phyloP scores from a whole-genome alignment of 2,888 invertebrate species.

The Sinohyriopsis cumingii region DNA sequence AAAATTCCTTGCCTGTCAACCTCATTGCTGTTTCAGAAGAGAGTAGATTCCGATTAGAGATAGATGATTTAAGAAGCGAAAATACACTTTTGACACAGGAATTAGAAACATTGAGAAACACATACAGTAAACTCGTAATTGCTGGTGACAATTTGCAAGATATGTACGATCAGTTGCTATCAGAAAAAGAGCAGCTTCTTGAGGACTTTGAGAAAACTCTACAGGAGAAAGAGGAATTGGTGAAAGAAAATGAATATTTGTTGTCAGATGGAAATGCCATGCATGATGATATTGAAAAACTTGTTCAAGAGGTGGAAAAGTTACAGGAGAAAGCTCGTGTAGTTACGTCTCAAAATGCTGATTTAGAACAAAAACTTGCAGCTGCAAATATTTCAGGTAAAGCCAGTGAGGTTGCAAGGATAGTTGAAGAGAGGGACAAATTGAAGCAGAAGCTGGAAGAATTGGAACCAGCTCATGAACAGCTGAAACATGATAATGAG shows the following conservation, averaged over 20 bases:
- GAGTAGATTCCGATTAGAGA: conserved; percentile 20
- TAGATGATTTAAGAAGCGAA: conserved; percentile 33
- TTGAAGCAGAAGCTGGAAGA: conserved; percentile 44
- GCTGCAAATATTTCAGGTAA: conserved; percentile 53
- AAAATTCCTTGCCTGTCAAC: neutral
- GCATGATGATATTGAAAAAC: conserved; percentile 61
- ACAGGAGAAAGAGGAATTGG: conserved; percentile 48
- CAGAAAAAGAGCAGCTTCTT: conserved; percentile 51
- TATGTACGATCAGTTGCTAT: conserved; percentile 47
- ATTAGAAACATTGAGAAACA: conserved; percentile 49
- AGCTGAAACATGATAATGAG: conserved; percentile 57
- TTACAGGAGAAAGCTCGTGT: conserved; percentile 55
- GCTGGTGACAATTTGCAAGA: conserved; percentile 64
- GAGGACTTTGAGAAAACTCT: conserved; percentile 43
- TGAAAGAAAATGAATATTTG: conserved; percentile 60
- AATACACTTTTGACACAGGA: conserved; percentile 45
- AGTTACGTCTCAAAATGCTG: conserved; percentile 50
- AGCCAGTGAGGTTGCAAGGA: conserved; percentile 55
- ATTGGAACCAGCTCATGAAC: conserved; percentile 38
- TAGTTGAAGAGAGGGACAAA: conserved; percentile 56
- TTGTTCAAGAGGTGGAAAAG: conserved; percentile 60
- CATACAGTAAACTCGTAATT: conserved; percentile 49
- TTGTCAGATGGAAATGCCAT: conserved; percentile 59
- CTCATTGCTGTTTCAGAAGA: neutral
- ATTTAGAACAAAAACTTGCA: conserved; percentile 47